phyloP scores from a whole-genome alignment of 1,140 invertebrate species.

The Steinernema khuongi region DNA sequence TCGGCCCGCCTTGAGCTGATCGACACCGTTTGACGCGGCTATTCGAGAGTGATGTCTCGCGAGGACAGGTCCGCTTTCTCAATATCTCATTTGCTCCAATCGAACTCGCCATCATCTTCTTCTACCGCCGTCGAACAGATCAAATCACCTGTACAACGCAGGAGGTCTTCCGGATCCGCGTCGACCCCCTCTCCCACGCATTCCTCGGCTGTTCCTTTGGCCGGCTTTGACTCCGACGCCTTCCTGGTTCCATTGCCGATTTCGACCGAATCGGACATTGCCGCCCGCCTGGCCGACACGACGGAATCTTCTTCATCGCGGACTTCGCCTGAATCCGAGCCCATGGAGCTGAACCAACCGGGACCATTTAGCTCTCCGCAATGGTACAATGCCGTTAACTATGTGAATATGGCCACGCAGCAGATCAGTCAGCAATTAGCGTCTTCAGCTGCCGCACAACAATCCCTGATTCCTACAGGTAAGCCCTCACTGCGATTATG shows the following conservation, averaged over 20 bases:
- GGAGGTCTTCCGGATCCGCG: not conserved
- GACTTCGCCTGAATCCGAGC: not conserved
- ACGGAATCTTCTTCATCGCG: not conserved
- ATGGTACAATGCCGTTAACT: constrained; percentile 30
- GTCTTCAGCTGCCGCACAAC: not conserved
- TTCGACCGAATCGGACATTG: not conserved
- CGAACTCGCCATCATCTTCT: not conserved
- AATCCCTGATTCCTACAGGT: not conserved
- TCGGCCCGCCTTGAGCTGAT: not conserved
- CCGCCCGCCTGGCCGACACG: not conserved
- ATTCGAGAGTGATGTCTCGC: constrained; percentile 10
- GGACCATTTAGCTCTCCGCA: constrained; percentile 13
- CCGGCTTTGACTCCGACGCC: not conserved
- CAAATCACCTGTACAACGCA: not conserved
- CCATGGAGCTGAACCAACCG: not conserved
- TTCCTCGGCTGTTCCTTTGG: not conserved
- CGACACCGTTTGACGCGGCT: constrained; percentile 5
- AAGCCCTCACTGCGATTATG: not conserved
- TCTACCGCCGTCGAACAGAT: not conserved
- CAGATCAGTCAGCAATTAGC: constrained; percentile 33
- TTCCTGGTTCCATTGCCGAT: not conserved
- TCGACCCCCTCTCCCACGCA: not conserved
- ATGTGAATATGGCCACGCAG: constrained; percentile 23
- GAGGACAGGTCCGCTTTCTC: constrained; percentile 14
- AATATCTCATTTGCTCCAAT: constrained; percentile 11